Evolutionary conservation across 2,113 vertebrate genomes (phyloP).

Genomic region (Alexandromys fortis): DNA sequence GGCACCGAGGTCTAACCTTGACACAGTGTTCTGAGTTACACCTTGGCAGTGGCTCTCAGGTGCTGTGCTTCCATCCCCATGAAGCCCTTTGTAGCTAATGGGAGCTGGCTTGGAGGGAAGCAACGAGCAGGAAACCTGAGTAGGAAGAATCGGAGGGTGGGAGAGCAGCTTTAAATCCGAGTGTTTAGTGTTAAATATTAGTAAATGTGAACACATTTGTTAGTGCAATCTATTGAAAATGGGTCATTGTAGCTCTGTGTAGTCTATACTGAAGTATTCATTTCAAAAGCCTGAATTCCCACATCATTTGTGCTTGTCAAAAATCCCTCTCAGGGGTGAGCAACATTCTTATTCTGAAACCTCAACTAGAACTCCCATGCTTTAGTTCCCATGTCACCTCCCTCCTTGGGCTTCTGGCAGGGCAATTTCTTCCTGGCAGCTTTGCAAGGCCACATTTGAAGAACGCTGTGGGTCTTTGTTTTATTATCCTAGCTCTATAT

Average conservation of each 20-base stretch:
- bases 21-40: slow-evolving; percentile 79
- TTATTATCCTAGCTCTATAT: not conserved
- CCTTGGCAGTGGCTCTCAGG: slow-evolving; percentile 68
- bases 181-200: not conserved
- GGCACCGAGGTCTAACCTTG: slow-evolving; percentile 84
- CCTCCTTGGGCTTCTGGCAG: not conserved
- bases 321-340: not conserved
- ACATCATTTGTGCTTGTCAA: not conserved
- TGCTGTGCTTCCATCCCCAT: slow-evolving; percentile 22
- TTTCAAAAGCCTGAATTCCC: not conserved
- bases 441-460: not conserved
- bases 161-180: not conserved
- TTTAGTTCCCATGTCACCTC: slow-evolving; percentile 9
- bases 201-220: not conserved
- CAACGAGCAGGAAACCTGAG: not conserved
- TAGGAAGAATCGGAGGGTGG: not conserved
- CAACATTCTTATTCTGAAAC: not conserved
- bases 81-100: slow-evolving; percentile 65
- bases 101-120: slow-evolving; percentile 1
- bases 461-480: not conserved
- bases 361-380: not conserved
- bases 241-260: not conserved
- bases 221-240: not conserved
- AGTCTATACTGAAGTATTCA: not conserved
- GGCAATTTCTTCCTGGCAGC: not conserved